Conservation (phyloP, 2,888 invertebrate genomes). For the Cerastis leucographa region DNA sequence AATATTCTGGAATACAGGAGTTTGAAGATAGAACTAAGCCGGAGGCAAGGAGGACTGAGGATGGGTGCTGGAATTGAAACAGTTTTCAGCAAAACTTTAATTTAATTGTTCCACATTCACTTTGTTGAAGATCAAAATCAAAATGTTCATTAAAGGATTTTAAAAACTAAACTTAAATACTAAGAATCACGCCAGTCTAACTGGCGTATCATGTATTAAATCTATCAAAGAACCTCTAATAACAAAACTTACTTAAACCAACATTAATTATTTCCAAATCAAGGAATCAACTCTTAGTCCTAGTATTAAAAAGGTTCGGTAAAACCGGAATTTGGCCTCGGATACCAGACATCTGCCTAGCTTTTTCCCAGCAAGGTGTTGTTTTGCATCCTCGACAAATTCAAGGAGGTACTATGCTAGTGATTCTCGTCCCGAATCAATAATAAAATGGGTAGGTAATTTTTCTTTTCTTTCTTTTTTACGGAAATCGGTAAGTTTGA, state of each 20-base stretch:
- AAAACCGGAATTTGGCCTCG: not conserved
- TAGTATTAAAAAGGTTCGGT: not conserved
- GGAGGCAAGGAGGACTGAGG: no score
- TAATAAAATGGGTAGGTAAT: no score
- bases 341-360: no score
- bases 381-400: no score
- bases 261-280: slow-evolving; percentile 1
- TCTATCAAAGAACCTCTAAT: not conserved
- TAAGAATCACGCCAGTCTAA: not conserved
- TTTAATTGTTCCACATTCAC: not conserved
- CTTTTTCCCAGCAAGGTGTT: no score
- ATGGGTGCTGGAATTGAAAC: not conserved
- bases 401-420: no score
- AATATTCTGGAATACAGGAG: not conserved
- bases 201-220: not conserved
- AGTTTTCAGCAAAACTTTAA: not conserved
- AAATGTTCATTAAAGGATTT: not conserved
- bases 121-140: not conserved
- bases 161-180: not conserved
- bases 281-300: not conserved
- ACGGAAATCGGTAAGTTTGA: no score
- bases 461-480: no score
- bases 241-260: not conserved
- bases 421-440: no score
- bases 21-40: not conserved